Base-by-base conservation (phyloP, 2,797 vertebrate genomes). In the Semaprochilodus insignis region DNA sequence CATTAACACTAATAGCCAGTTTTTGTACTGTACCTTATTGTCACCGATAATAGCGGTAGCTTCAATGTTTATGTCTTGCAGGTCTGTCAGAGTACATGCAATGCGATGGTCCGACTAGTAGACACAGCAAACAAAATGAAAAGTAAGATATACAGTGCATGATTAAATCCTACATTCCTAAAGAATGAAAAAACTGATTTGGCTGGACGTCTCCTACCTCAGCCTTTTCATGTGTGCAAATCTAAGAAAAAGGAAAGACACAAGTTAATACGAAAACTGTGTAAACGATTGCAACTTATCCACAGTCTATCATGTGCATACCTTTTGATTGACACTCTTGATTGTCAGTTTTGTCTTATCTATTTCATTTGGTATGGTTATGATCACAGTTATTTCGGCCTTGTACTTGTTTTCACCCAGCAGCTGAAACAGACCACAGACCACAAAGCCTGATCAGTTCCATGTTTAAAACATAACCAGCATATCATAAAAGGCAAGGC, bases 331-430 rank as follows among this genome's bases (percentile, higher is more conserved):
- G 7, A 80, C 27, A 11, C 8, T 69, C 2, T 1, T 52, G 44
- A 83, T 75, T 0, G 0, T 5, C 23, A 91, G 1, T 6, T 72
- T 31, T 14, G 85, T 86, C 31, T 83, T 66, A 1, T n/a, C 10
- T 25, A 70, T 23, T 0, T 85, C 8, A 6, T 79, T 63, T 34
- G 7, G 21, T 77, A 92, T 80, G 7, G 0, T 73, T 40, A 91
- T 82, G 23, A 2, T 55, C 55, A 89, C 73, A 6, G 27, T 21
- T 48, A 90, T 81, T 70, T 54, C 19, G 19, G 88, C 89, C 0
- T 80, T 78, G 75, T 90, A 86, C 63, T 83, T 87, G 63, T 92
- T 91, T 78, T 87, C 75, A 57, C 90, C 88, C 19, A 51, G 17
- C 44, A 90, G 73, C 91, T 92, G 76, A 70, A 90, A 87, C 67